These are phyloP conservation scores for Turritopsis rubra DNA, from an alignment of 30 jellyfish, hydroid and myxozoan genomes.

Conservation along the genomic window DNA sequence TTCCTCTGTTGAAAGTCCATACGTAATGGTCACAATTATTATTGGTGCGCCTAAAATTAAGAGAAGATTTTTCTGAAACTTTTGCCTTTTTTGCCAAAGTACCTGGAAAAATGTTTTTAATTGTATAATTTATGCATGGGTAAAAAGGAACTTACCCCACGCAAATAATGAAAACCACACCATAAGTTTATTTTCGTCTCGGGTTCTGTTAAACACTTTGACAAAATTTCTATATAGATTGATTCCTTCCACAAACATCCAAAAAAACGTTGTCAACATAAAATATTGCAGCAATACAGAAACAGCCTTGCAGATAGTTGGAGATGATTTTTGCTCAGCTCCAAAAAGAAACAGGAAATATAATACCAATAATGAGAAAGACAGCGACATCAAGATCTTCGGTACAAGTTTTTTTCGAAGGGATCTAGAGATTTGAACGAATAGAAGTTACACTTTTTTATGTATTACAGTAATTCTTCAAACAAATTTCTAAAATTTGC, in stretches of 20 bases:
- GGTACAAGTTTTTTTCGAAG: background rate
- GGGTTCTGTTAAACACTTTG: background rate
- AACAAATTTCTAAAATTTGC: too few species aligned
- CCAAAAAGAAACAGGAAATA: background rate
- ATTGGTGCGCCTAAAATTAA: background rate
- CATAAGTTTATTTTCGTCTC: background rate
- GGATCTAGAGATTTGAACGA: background rate
- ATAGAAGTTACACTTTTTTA: too few species aligned
- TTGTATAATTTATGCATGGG: background rate
- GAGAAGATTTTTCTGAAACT: background rate
- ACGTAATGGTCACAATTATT: background rate
- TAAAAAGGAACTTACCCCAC: background rate
- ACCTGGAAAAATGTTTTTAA: background rate
- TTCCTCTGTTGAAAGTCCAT: background rate
- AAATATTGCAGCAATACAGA: background rate
- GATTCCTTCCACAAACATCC: background rate
- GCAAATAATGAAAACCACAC: background rate
- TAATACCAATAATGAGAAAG: background rate
- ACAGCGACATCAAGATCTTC: background rate
- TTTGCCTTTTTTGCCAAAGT: background rate
- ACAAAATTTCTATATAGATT: background rate
- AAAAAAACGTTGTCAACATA: background rate
- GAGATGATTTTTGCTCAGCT: background rate
- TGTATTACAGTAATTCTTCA: too few species aligned
- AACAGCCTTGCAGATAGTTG: conserved; percentile 8